Percentiles rank a stretch among this genome's conserved stretches.
phyloP scores from a whole-genome alignment of 2,888 invertebrate species.

The Patella caerulea region DNA sequence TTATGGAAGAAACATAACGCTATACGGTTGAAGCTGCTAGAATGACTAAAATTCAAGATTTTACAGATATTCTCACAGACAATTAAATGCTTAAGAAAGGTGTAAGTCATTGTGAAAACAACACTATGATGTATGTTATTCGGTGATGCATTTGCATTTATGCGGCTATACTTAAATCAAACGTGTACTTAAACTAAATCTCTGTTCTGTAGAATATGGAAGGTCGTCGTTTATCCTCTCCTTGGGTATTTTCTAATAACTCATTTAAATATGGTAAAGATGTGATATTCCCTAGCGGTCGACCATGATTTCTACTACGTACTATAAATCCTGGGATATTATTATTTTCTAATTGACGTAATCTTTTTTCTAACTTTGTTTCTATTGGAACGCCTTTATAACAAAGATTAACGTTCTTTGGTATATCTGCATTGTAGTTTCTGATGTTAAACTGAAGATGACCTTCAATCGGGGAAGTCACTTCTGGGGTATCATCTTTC shows the following conservation, averaged over 20 bases:
- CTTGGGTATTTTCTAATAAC: background rate
- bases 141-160: too few species aligned
- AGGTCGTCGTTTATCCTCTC: background rate
- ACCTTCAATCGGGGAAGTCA: background rate
- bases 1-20: too few species aligned
- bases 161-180: too few species aligned
- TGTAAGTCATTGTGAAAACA: too few species aligned
- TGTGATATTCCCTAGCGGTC: background rate
- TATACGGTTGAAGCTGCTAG: too few species aligned
- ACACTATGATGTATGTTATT: too few species aligned
- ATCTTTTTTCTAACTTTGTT: background rate
- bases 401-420: background rate
- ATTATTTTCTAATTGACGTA: background rate
- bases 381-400: background rate
- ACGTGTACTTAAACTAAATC: too few species aligned
- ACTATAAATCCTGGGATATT: background rate
- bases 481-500: background rate
- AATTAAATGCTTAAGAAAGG: too few species aligned
- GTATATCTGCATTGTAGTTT: too few species aligned
- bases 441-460: background rate
- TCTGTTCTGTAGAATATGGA: constrained; percentile 4
- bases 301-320: background rate
- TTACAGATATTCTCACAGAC: too few species aligned
- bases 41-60: too few species aligned
- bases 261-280: background rate